Conservation (phyloP, 2,888 invertebrate species). For the Liopterus haemorrhoidalis region DNA sequence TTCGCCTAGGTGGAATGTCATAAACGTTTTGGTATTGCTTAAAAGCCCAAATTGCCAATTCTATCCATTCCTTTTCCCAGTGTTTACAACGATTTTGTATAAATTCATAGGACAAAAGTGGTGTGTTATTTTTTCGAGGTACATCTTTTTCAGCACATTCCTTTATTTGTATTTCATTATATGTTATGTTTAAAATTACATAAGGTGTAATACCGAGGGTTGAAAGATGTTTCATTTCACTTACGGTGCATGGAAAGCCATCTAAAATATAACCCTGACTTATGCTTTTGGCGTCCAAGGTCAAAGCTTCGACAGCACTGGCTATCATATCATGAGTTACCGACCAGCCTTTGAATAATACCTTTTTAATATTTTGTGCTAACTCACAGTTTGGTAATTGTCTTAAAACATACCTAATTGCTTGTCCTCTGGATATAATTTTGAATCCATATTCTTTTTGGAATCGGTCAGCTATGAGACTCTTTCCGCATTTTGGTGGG, state of each 20-base stretch:
- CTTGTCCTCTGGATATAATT: constrained; percentile 51
- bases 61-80: constrained; percentile 43
- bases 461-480: constrained; percentile 51
- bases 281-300: constrained; percentile 47
- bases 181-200: constrained; percentile 51
- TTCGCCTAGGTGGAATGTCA: constrained; percentile 47
- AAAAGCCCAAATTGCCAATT: constrained; percentile 49
- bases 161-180: constrained; percentile 42
- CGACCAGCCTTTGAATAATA: constrained; percentile 46
- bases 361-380: constrained; percentile 44
- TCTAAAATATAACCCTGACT: constrained; percentile 59
- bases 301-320: constrained; percentile 50
- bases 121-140: neutral
- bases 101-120: constrained; percentile 37
- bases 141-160: constrained; percentile 46
- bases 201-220: constrained; percentile 53
- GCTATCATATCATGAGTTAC: constrained; percentile 47
- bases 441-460: constrained; percentile 51
- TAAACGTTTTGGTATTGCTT: constrained; percentile 52
- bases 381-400: constrained; percentile 51
- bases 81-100: constrained; percentile 46
- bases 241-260: constrained; percentile 53
- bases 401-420: constrained; percentile 48
- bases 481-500: constrained; percentile 59
- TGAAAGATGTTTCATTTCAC: constrained; percentile 49